Percentiles rank a stretch among this genome's conserved stretches.
Evolutionary conservation across 2,797 vertebrate genomes (phyloP).

Genomic region (Mallotus villosus): DNA sequence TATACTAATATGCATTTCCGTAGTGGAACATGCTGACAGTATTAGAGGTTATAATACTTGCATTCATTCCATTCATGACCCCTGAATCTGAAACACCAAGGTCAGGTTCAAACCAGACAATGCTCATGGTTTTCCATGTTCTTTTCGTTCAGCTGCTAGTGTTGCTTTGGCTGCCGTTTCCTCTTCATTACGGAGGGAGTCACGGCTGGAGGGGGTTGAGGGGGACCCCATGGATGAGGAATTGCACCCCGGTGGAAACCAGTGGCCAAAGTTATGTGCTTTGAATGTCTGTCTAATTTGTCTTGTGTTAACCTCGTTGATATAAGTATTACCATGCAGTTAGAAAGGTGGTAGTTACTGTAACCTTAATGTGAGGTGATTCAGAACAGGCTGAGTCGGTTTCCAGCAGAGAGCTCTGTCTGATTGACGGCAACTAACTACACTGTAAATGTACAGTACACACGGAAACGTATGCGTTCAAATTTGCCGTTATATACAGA

Average conservation of each 20-base stretch:
- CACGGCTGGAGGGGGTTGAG: too few species aligned
- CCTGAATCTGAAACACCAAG: neutral
- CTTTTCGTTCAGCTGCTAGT: neutral
- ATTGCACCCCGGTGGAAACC: neutral
- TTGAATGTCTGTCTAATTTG: neutral
- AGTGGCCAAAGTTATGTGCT: neutral
- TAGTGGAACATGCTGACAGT: neutral
- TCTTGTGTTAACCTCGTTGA: neutral
- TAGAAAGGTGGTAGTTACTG: too few species aligned
- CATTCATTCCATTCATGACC: neutral
- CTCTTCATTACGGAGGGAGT: neutral
- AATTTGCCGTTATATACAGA: too few species aligned
- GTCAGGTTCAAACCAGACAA: neutral
- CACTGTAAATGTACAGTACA: too few species aligned
- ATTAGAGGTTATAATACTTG: neutral
- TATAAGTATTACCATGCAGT: too few species aligned
- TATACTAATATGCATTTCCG: neutral
- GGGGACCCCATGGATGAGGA: neutral
- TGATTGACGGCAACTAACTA: too few species aligned
- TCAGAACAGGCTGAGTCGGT: too few species aligned
- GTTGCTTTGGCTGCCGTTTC: neutral
- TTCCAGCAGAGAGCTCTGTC: too few species aligned
- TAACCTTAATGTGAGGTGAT: too few species aligned
- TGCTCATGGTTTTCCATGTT: neutral
- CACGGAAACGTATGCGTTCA: too few species aligned